These are phyloP conservation scores for Vultur gryphus DNA, from an alignment of 2,797 vertebrate species.

Conservation along the genomic window DNA sequence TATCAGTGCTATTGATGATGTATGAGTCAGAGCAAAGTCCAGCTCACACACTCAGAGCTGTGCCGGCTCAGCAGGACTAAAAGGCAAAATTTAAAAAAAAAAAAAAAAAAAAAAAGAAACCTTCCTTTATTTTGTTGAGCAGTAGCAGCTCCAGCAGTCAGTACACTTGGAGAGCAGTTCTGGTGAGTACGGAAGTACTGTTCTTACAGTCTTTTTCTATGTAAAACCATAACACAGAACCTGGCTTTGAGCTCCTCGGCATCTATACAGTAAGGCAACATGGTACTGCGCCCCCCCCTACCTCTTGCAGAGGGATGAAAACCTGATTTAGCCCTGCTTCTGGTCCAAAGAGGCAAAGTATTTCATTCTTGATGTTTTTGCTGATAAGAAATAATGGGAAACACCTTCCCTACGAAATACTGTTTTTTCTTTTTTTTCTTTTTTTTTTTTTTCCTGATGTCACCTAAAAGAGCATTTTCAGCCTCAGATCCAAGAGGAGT, in stretches of 20 bases:
- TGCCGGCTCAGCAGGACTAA: not conserved
- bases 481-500: not conserved
- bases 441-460: not conserved
- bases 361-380: not conserved
- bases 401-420: not conserved
- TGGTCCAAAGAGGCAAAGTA: not conserved
- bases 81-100: not conserved
- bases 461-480: not conserved
- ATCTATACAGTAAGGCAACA: not conserved
- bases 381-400: not conserved
- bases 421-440: fast-evolving
- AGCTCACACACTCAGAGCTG: not conserved
- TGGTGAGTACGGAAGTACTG: not conserved
- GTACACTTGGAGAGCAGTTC: not conserved
- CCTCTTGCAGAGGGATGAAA: not conserved
- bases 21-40: not conserved
- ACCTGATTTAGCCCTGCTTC: not conserved
- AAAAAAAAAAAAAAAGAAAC: not conserved
- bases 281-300: not conserved
- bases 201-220: not conserved
- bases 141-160: not conserved
- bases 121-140: not conserved
- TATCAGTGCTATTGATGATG: not conserved
- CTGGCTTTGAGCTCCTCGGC: not conserved
- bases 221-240: not conserved